Evolutionary conservation across 2,888 invertebrate species (phyloP), one percentile per base, ranked within the genome.

Genomic region (Andrena bucephala): DNA sequence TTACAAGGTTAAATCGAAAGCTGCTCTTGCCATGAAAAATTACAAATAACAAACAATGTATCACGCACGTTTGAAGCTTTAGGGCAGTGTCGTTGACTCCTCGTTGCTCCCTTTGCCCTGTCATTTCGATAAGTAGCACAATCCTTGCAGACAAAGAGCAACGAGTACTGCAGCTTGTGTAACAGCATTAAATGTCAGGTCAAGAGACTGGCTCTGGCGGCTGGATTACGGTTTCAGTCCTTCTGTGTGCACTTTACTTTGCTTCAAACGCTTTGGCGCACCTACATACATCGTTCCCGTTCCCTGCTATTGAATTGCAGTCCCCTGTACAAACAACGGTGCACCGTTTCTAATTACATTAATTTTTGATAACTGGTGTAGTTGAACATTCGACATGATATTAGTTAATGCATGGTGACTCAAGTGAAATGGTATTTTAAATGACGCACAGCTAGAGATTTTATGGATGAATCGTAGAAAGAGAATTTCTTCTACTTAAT

Each of bases 121-220:
- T 83, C 83, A 65, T 85, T 81, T 81, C 77, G 69, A 85, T 78
- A 85, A 85, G 86, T 77, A 81, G 68, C 75, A 80, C 69, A 81
- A 78, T 89, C 89, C 79, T 75, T 69, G 54, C 65, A 80, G 79
- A 85, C 85, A 88, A 89, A 83, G 89, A 86, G 86, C 85, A 89
- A 79, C 86, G 87, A 87, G 84, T 85, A 81, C 81, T 76, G 68
- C 63, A 78, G 86, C 88, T 87, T 89, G 87, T 87, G 87, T 62
- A 87, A 88, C 83, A 85, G 83, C 85, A 81, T 87, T 87, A 87
- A 87, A 87, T 87, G 87, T 89, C 87, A 87, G 87, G 89, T 91
- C 91, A 88, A 90, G 90, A 90, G 91, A 92, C 89, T 88, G 91
- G 89, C 85, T 83, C 72, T 72, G 77, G 72, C 48, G 74, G 81